These are phyloP conservation scores for Eriosoma lanigerum DNA, from an alignment of 1,140 invertebrate species.

Conservation along the genomic window DNA sequence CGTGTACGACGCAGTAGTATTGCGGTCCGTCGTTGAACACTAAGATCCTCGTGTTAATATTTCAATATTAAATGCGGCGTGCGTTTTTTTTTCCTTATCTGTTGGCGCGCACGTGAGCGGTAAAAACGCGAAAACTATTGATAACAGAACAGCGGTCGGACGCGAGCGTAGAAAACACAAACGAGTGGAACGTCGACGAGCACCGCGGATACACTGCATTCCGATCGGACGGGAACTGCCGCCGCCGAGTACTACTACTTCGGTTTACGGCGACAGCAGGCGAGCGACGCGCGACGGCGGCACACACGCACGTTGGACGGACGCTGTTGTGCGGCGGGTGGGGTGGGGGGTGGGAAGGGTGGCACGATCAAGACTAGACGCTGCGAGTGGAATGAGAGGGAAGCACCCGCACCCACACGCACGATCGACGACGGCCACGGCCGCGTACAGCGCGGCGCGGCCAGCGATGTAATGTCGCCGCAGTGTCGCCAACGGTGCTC, in stretches of 20 bases:
- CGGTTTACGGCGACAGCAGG: background rate
- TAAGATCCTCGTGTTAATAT: too few species aligned
- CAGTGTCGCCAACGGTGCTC: constrained; percentile 11
- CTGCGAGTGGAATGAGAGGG: background rate
- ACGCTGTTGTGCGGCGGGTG: background rate
- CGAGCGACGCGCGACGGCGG: background rate
- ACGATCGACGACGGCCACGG: background rate
- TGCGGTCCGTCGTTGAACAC: too few species aligned
- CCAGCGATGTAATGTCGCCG: too few species aligned
- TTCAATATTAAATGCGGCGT: background rate
- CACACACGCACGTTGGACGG: background rate
- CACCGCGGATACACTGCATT: background rate
- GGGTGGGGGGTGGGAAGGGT: background rate
- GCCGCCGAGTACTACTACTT: too few species aligned
- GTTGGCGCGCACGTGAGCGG: constrained; percentile 8
- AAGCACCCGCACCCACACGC: background rate
- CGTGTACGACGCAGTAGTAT: too few species aligned
- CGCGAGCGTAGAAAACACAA: too few species aligned
- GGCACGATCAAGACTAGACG: background rate
- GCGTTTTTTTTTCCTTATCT: too few species aligned
- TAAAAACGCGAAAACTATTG: constrained; percentile 11
- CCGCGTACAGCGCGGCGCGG: background rate
- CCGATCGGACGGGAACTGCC: constrained; percentile 7
- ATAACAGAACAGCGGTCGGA: background rate
- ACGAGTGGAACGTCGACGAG: background rate